Evolutionary conservation across 2,113 vertebrate species (phyloP), one percentile per base, ranked within the genome.

Genomic region (Hippocampus barbouri): DNA sequence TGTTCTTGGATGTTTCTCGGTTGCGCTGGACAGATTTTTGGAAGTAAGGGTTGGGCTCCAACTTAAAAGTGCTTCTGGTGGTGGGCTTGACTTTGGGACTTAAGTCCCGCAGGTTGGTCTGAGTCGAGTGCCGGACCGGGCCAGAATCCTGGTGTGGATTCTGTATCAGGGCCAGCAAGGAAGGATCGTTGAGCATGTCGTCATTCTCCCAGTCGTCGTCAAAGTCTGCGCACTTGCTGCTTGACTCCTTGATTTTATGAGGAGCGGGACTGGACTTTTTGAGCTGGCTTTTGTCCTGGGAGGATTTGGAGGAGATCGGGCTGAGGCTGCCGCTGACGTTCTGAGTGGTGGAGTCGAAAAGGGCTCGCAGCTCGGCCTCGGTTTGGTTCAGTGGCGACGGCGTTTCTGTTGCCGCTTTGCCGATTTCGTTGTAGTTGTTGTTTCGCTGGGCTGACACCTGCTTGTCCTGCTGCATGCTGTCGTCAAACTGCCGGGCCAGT

Each of bases 301-400:
- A 86, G 5, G 91, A 87, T 3, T 87, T 63, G 2, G 87, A 85
- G 1, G 91, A 83, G 60, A 72, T 79, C 79, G 93, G 93, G 76
- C 96, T 98, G 43, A 97, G 77, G 18, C 71, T 88, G 7, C 94
- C 93, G 1, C 91, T 94, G 80, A 91, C 83, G 43, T 81, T 89
- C 84, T 98, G 96, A 57, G 95, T 97, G 38, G 95, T 95, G 68
- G 86, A 91, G 91, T 98, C 95, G 83, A 98, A 97, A 83, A 98
- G 90, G 40, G 93, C 94, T 68, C 70, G 92, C n/a, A 97, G 91
- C 67, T 93, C 95, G 34, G 89, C 89, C 89, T 97, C 96, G 75
- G 83, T 85, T 70, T 81, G 92, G 12, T 62, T 86, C 47, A 70
- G 83, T 82, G 21, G 89, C 64, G 88, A 80, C 66, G 88, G 80